Evolutionary conservation across 2,797 vertebrate species (phyloP).

Genomic region (Lycodopsis pacificus): DNA sequence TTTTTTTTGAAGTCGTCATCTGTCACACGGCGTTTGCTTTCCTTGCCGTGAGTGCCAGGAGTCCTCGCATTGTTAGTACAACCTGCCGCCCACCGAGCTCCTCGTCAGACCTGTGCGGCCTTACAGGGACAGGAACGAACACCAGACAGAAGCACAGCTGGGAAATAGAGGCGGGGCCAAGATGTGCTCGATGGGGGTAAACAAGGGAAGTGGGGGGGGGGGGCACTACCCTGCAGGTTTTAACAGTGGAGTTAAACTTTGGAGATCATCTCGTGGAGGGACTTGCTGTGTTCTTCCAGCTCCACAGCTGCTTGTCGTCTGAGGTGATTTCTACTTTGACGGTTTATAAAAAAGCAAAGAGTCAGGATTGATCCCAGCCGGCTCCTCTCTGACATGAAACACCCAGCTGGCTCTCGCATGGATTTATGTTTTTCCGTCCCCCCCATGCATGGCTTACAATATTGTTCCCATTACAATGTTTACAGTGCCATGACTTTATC

Average conservation of each 20-base stretch:
- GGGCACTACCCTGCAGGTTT: background rate
- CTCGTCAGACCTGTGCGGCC: constrained; percentile 38
- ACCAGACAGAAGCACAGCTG: constrained; percentile 19
- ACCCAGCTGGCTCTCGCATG: constrained; percentile 55
- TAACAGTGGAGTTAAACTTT: background rate
- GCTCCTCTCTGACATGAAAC: constrained; percentile 48
- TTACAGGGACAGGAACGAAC: constrained; percentile 62
- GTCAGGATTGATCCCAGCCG: constrained; percentile 52
- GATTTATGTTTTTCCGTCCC: constrained; percentile 17
- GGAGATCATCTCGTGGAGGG: constrained; percentile 20
- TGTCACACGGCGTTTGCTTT: background rate
- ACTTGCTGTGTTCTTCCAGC: constrained; percentile 40
- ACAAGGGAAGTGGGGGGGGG: background rate
- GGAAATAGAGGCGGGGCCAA: constrained; percentile 25
- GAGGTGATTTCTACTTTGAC: background rate
- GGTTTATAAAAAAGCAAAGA: constrained; percentile 30
- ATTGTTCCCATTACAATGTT: constrained; percentile 55
- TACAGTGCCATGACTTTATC: constrained; percentile 55
- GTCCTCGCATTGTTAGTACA: constrained; percentile 33
- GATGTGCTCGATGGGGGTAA: constrained; percentile 43
- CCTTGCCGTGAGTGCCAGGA: constrained; percentile 33
- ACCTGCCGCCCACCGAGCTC: constrained; percentile 43
- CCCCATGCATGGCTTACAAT: constrained; percentile 17
- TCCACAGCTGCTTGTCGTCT: constrained; percentile 62
- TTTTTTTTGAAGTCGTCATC: background rate